Evolutionary conservation across 1,140 invertebrate species (phyloP), one percentile per base, ranked within the genome.

Genomic region (Euura lappo): DNA sequence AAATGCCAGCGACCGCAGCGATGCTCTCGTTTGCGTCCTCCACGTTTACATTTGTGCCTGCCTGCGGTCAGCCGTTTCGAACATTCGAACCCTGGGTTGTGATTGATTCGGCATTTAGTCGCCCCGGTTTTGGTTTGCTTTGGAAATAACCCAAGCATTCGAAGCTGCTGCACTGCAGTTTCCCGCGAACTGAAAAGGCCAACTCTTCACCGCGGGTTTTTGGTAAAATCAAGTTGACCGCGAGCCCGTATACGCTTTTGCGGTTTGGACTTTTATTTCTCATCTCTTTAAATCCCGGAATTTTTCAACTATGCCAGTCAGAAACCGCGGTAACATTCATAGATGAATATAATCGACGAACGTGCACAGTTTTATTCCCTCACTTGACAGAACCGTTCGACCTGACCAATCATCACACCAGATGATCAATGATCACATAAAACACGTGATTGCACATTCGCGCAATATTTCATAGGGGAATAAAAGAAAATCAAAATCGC

Each of bases 131-230:
- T 79, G 80, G 82, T 83, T 83, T 83, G 82, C 82, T 83, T 83
- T 82, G 82, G 82, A 83, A 83, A 83, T 82, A 81, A 82, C 81
- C 82, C 81, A 81, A 83, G 81, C 81, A 81, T 80, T 81, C 75
- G 51, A 8, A 11, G 51, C 51, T 60, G 51, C 51, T 60, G 51
- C 51, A 3, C 8, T 60, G 51, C 51, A 60, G 51, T 60, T 60
- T n/a, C 51, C 51, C 51, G 51, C 51, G 51, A 60, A 60, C 51
- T 60, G 51, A 60, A 60, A 60, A 60, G 51, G 13, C 51, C 51
- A 60, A 60, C 51, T 60, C 51, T 60, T 60, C 51, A 60, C 51
- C 51, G 51, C 3, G 28, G 13, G 51, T n/a, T 60, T 60, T 60
- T n/a, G 51, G 51, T 60, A 2, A 11, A 60, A 60, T 60, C 8